Base-by-base conservation (phyloP, 2,888 invertebrate species). In the Emesis russula region DNA sequence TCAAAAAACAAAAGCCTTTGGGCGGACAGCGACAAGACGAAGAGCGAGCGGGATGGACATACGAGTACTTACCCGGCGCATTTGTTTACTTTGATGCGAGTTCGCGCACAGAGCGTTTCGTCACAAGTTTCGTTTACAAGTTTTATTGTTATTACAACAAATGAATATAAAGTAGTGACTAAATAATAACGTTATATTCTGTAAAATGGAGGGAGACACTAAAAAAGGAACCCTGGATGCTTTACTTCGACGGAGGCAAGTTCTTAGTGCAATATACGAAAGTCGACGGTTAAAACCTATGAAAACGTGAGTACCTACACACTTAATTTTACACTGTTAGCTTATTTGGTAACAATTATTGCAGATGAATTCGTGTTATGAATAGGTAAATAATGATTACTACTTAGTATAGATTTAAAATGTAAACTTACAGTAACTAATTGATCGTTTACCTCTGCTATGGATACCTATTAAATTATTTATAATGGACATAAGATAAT, bases 171-270 rank as follows among this genome's bases (percentile, higher is more conserved):
- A 38, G 33, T 73, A 73, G 73, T 73, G 73, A 73, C 73, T 73
- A 73, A 73, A 73, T 73, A 73, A 48, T 48, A 48, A 48, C 48
- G 48, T 48, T 48, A 48, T 48, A 73, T 73, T 73, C 73, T 38
- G 73, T 73, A 73, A 73, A 73, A 73, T 73, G 41, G 73, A 73
- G 73, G 38, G 73, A 73, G 73, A 73, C 41, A 80, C 25, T 71
- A 38, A 81, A 73, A 81, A 81, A 81, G 80, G 53, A 73, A 81
- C 80, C 73, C 73, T 81, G 80, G 80, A 81, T 81, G 80, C 80
- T 81, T 81, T 81, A 81, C 73, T 81, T 73, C 80, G 58, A 71
- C 48, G 80, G 73, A 81, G 80, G 80, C 73, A 73, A 73, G 73
- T 73, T 36, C 73, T 73, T 73, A 73, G 41, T 73, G 73, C 73